Base-by-base conservation (phyloP, 1,140 invertebrate genomes). In the Belonocnema kinseyi region DNA sequence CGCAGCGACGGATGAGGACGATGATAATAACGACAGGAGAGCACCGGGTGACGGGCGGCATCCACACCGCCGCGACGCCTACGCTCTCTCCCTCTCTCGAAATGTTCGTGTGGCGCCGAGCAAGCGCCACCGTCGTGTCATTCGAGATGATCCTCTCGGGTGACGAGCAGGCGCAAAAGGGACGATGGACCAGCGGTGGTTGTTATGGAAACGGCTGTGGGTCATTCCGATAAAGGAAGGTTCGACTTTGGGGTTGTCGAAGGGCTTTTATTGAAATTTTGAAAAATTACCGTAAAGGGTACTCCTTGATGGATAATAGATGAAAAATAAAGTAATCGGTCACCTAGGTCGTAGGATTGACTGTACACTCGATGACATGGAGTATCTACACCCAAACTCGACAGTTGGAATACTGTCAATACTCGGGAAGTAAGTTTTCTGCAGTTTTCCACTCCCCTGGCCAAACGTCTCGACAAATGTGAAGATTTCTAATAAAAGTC, bases 21-120 rank as follows among this genome's bases (percentile, higher is more conserved):
- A 73, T 21, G 76, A 76, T 50, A 75, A 75, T 33, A 70, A 79
- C 73, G 73, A 80, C 73, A 71, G 83, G 80, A 77, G 80, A 82
- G 83, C 79, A 85, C 80, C 80, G 80, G 72, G 74, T 80, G 80
- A 83, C 85, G 83, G 82, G 85, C 82, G 85, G 83, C 84, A 84
- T 87, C 85, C 79, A 84, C 82, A 84, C 82, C 86, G 84, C 82
- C 80, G 75, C 81, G 84, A 83, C 88, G 85, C 85, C 87, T 85
- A 84, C 83, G 79, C 82, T 82, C 81, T 81, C 78, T 79, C 83
- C 76, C 83, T 80, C 74, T 75, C 73, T 56, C 74, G 46, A 26
- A 40, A 14, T 73, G 76, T 72, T 72, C 77, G 75, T 83, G 78
- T 77, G 80, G 83, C 80, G 80, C 84, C 61, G 77, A 79, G 17